Base-by-base conservation (phyloP, 2,888 invertebrate species). In the Drosophila macrothrix region DNA sequence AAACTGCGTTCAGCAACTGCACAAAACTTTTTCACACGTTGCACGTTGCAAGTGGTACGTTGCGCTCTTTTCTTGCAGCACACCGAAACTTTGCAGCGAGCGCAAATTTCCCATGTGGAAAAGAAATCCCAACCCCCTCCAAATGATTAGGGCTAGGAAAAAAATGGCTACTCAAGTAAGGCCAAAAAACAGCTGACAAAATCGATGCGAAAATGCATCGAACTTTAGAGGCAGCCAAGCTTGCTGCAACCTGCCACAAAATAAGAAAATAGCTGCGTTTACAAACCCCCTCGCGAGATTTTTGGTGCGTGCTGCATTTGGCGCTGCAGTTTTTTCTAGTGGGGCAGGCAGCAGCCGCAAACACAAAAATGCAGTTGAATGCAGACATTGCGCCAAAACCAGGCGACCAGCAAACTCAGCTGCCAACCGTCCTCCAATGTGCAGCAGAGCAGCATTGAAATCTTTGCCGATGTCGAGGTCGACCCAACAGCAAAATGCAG, bases 351-450 rank as follows among this genome's bases (percentile, higher is more conserved):
- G 39, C 71, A 49, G 76, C 69, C 56, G 70, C 85, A 69, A 22
- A 49, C 72, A 88, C 71, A 87, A 89, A 90, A 88, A 87, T 88
- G 88, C 88, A 88, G 90, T 76, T 62, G 81, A 87, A 84, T 90
- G 90, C 88, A 82, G 76, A 79, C 80, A 82, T 76, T 89, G 90
- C 87, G 90, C 55, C 74, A 33, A n/a, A 64, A 79, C 82, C 88
- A 90, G 90, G 90, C 82, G 84, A 75, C 46, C 91, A 90, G 90
- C 65, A 88, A 74, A 46, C 7, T 52, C 63, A 70, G 46, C 73
- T 68, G 71, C 46, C 33, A 29, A 71, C n/a, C 46, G 68, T 53
- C 46, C 67, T 43, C 49, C 46, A 25, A 71, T 67, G 39, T 67
- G 82, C 82, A 78, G 68, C 73, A 25, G 46, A 22, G 46, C 22